Percentiles rank a stretch among this genome's conserved stretches.
Conservation (phyloP, 2,797 vertebrate species). For the Apogon talboti region DNA sequence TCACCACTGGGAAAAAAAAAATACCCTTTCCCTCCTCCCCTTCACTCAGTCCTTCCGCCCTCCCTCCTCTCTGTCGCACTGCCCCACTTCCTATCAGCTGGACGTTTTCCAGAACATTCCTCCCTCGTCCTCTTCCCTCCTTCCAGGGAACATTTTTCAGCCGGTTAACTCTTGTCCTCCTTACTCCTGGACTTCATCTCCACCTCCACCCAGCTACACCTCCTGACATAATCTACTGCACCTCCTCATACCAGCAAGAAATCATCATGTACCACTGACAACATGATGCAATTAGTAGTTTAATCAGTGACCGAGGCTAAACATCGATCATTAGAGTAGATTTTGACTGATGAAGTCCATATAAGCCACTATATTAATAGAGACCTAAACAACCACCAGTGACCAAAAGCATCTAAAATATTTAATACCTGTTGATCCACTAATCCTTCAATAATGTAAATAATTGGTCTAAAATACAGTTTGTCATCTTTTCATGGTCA, state of each 20-base stretch:
- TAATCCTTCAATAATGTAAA: too few relatives aligned
- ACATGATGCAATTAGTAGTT: too few relatives aligned
- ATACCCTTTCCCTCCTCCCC: neutral
- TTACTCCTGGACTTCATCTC: slow-evolving; percentile 3
- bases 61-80: slow-evolving; percentile 36
- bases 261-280: too few relatives aligned
- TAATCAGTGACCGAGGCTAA: too few relatives aligned
- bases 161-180: slow-evolving; percentile 30
- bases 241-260: neutral
- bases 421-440: too few relatives aligned
- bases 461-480: too few relatives aligned
- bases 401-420: too few relatives aligned
- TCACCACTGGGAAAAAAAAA: slow-evolving; percentile 18
- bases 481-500: too few relatives aligned
- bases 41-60: neutral
- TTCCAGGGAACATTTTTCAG: slow-evolving; percentile 21
- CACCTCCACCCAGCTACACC: neutral
- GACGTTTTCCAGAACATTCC: slow-evolving; percentile 63
- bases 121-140: slow-evolving; percentile 9
- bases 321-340: too few relatives aligned
- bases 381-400: too few relatives aligned
- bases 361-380: too few relatives aligned
- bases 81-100: slow-evolving; percentile 58
- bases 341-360: too few relatives aligned
- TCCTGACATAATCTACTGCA: neutral